Base-by-base conservation (phyloP, 2,888 invertebrate genomes). In the Protonemura montana region DNA sequence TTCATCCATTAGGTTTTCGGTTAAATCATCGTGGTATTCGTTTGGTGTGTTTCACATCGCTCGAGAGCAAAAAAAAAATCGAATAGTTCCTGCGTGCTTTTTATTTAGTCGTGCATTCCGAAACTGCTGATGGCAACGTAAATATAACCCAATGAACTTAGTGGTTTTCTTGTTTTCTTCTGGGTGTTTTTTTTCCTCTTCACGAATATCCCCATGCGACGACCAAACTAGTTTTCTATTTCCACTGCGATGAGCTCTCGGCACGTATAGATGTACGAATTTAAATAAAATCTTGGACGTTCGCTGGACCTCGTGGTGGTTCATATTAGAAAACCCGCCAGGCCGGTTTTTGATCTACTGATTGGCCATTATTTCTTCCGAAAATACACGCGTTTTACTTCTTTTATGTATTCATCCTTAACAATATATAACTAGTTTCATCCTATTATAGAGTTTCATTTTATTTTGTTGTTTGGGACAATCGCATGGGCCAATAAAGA, bases 291-390 rank as follows among this genome's bases (percentile, higher is more conserved):
- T 59, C 59, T 59, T 21, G 59, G 59, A 59, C 59, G 59, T 10
- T 59, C 59, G 59, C 59, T 21, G 16, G 59, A 59, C 59, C 59
- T 10, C 59, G 59, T 59, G 59, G 59, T 59, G 21, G 35, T 35
- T 35, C 35, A 59, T 21, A 59, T 59, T 41, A 41, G 13, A 59
- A 59, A 59, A 59, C 59, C 59, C 59, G 13, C 59, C 59, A 59
- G 59, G 59, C 59, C 59, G 59, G 59, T 59, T 59, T 21, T 2
- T 13, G 59, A 21, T 59, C n/a, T n/a, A 21, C 59, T 59, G 59
- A 59, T 59, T 59, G 59, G 59, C 59, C 59, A 59, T 59, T 59
- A 59, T 59, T 59, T 59, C 59, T 59, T 59, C 59, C 59, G 59
- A 59, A 59, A 59, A 59, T 59, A 59, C 59, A 59, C 59, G 59